These are phyloP conservation scores for Leucopsar rothschildi DNA, from an alignment of 2,113 vertebrate species.

Conservation along the genomic window DNA sequence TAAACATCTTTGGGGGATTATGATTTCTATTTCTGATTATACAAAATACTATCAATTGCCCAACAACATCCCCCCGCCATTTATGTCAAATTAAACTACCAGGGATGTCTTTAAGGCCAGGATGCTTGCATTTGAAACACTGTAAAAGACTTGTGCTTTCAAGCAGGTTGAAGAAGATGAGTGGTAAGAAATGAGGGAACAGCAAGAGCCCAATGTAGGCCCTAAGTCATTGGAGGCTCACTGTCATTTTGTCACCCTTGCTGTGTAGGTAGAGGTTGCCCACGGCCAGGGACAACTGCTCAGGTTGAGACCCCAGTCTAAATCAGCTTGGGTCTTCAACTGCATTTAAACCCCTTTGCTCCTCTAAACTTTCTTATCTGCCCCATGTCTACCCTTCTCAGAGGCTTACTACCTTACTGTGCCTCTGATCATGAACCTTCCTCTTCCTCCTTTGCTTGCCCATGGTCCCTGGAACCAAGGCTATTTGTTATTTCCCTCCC, in stretches of 20 bases:
- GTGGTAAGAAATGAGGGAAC: not conserved
- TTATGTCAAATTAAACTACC: not conserved
- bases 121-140: not conserved
- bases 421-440: not conserved
- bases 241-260: not conserved
- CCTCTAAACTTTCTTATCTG: not conserved
- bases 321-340: not conserved
- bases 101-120: not conserved
- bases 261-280: rapidly evolving
- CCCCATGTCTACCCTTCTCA: not conserved
- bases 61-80: not conserved
- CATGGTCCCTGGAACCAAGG: not conserved
- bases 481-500: not conserved
- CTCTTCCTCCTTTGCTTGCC: not conserved
- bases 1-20: slow-evolving; percentile 10
- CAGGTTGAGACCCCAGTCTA: not conserved
- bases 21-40: slow-evolving; percentile 30
- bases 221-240: not conserved
- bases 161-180: not conserved
- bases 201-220: not conserved
- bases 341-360: not conserved
- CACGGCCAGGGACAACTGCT: not conserved
- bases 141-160: not conserved
- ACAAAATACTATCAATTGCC: not conserved
- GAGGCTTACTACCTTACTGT: not conserved